Conservation (phyloP, 2,888 invertebrate species). For the Crepidodera aurea region DNA sequence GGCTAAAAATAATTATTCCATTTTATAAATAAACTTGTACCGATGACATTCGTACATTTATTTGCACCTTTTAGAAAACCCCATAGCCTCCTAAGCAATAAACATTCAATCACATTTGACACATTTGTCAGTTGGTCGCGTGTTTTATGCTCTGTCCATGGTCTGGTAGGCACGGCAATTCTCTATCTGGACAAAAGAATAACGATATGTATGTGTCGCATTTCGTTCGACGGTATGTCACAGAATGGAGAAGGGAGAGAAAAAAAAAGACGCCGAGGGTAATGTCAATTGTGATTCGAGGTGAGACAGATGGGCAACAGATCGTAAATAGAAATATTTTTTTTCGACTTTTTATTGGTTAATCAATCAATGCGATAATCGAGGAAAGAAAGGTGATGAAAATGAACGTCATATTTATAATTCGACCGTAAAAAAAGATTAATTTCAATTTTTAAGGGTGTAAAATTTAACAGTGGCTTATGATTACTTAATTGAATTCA, state of each 20-base stretch:
- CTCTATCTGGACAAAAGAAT: constrained; percentile 34
- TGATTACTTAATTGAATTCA: too few species aligned
- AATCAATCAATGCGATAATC: constrained; percentile 13
- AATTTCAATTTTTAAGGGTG: too few species aligned
- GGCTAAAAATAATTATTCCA: too few species aligned
- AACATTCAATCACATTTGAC: constrained; percentile 46
- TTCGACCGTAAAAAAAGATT: too few species aligned
- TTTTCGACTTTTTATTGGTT: constrained; percentile 1
- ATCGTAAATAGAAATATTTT: constrained; percentile 29
- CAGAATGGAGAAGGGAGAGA: constrained; percentile 5
- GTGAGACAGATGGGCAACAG: constrained; percentile 34
- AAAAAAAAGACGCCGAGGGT: constrained; percentile 20
- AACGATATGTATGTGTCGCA: constrained; percentile 22
- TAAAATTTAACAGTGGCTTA: too few species aligned
- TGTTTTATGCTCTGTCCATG: constrained; percentile 42
- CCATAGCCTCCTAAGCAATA: constrained; percentile 25
- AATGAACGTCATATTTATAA: too few species aligned
- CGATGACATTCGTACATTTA: background rate
- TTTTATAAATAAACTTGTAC: too few species aligned
- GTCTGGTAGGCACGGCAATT: constrained; percentile 39
- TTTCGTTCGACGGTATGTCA: constrained; percentile 8
- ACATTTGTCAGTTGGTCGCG: constrained; percentile 48
- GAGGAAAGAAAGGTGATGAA: too few species aligned
- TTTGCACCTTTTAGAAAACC: constrained; percentile 14
- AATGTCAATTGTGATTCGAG: constrained; percentile 16